A percentile compares a stretch with the other conserved stretches of the same genome.
Evolutionary conservation across 2,113 vertebrate genomes (phyloP).

Genomic region (Oreochromis niloticus): DNA sequence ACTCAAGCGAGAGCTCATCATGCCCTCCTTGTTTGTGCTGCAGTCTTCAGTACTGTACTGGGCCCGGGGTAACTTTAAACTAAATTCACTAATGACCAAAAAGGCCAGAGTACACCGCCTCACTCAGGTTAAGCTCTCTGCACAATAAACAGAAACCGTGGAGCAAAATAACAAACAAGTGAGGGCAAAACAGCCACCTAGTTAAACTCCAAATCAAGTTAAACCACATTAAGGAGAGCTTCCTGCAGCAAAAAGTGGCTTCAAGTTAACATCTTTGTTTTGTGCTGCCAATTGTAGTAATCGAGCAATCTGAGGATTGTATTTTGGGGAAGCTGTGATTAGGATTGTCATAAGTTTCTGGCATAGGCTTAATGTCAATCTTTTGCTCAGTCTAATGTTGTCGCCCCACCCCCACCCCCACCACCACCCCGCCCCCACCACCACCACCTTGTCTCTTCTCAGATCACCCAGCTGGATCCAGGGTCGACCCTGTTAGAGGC

Average conservation of each 20-base stretch:
- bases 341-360: background rate
- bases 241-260: background rate
- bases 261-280: background rate
- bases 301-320: background rate
- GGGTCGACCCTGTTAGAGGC: constrained; percentile 89
- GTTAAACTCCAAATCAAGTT: rapidly evolving
- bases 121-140: background rate
- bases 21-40: background rate
- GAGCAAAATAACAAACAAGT: background rate
- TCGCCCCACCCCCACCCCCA: background rate
- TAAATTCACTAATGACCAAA: background rate
- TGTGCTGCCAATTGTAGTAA: background rate
- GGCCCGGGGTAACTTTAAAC: background rate
- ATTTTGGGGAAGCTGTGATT: background rate
- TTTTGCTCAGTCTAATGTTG: background rate
- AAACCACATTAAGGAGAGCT: background rate
- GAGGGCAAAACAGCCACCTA: background rate
- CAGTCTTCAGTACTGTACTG: background rate
- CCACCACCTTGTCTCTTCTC: background rate
- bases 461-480: constrained; percentile 94
- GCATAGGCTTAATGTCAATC: background rate
- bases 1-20: background rate
- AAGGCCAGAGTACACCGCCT: rapidly evolving
- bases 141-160: background rate
- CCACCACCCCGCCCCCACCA: background rate